A percentile compares a stretch with the other conserved stretches of the same genome.
phyloP scores from a whole-genome alignment of 1,140 invertebrate genomes.

The Bathynomus jamesi region DNA sequence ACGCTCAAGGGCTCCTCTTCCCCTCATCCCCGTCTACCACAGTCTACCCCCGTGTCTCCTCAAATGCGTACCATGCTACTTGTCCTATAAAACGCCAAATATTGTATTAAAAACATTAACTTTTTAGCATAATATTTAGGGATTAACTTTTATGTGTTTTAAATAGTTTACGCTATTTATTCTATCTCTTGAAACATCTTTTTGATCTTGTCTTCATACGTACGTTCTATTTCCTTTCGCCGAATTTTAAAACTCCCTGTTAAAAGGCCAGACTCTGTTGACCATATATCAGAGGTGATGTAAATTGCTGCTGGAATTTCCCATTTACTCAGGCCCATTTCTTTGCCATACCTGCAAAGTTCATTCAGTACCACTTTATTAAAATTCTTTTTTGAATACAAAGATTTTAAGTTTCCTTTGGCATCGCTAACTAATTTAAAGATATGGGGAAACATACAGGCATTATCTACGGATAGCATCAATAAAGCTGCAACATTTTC shows the following conservation, averaged over 20 bases:
- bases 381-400: slow-evolving; percentile 6
- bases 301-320: slow-evolving; percentile 88
- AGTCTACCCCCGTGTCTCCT: no score
- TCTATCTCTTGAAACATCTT: slow-evolving; percentile 63
- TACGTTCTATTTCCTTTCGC: slow-evolving; percentile 86
- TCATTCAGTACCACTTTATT: slow-evolving; percentile 2
- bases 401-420: background rate
- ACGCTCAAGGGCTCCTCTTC: no score
- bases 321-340: slow-evolving; percentile 38
- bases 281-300: slow-evolving; percentile 83
- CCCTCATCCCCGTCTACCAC: no score
- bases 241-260: slow-evolving; percentile 97
- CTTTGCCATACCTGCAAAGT: background rate
- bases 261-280: slow-evolving; percentile 84
- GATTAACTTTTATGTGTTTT: no score
- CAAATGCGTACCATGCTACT: no score
- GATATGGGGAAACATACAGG: no score
- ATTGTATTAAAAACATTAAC: no score
- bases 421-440: background rate
- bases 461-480: background rate
- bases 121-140: no score
- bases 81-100: no score
- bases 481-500: slow-evolving; percentile 80
- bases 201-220: slow-evolving; percentile 82
- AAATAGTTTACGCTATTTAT: background rate